Evolutionary conservation across 2,888 invertebrate genomes (phyloP), one percentile per base, ranked within the genome.

Genomic region (Endotricha flammealis): DNA sequence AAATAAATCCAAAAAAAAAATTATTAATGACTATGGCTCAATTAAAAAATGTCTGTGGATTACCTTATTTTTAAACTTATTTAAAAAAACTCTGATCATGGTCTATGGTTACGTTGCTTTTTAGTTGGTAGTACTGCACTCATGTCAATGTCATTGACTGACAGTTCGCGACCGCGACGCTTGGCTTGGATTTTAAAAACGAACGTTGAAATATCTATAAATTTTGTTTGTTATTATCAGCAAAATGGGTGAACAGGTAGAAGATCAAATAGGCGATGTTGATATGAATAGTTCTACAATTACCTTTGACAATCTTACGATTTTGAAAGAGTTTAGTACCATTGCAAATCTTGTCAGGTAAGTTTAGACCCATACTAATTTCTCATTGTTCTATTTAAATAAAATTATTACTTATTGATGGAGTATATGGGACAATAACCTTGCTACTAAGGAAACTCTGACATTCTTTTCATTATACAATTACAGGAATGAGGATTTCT

Each of bases 401-500:
- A n/a, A n/a, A n/a, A n/a, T n/a, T n/a, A n/a, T n/a, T n/a, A n/a
- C n/a, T n/a, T n/a, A n/a, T n/a, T n/a, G n/a, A n/a, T n/a, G n/a
- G n/a, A n/a, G n/a, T n/a, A n/a, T n/a, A n/a, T n/a, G n/a, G n/a
- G n/a, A n/a, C n/a, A n/a, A n/a, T n/a, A n/a, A n/a, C n/a, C n/a
- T n/a, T n/a, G n/a, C n/a, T n/a, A n/a, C n/a, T n/a, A n/a, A n/a
- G n/a, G n/a, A n/a, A n/a, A n/a, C n/a, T n/a, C n/a, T n/a, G 4
- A 17, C 17, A 5, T 17, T 5, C 17, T 13, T 37, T 12, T 44
- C 42, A 31, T 20, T 23, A 22, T 35, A 16, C 28, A 29, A 25
- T 60, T 60, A 2, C 44, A 87, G 87, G 47, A 71, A 75, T 60
- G 85, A 87, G 64, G 86, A 87, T 40, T 86, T 87, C 49, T 61